These are phyloP conservation scores for Melanaphis sacchari DNA, from an alignment of 1,140 invertebrate species.

Conservation along the genomic window DNA sequence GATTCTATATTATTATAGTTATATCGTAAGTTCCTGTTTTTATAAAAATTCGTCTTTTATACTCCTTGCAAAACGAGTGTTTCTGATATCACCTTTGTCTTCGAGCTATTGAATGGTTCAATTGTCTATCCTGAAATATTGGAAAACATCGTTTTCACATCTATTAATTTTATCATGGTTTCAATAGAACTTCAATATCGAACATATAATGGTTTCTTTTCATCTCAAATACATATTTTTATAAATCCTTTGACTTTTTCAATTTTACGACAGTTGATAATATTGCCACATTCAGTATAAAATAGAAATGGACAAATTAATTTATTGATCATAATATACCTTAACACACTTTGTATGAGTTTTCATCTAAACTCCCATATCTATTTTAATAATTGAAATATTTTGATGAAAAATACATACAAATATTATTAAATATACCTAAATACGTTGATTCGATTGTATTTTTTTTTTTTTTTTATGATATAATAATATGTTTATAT, in stretches of 20 bases:
- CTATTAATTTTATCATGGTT: not conserved
- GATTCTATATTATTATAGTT: not conserved
- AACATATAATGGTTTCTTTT: not conserved
- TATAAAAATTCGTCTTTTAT: not conserved
- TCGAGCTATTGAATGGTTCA: not conserved
- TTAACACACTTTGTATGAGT: not conserved
- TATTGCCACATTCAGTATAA: not conserved
- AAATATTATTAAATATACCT: not conserved
- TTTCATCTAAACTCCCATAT: not conserved
- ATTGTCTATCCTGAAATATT: constrained; percentile 16
- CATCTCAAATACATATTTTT: not conserved
- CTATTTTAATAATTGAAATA: not conserved
- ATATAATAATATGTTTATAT: too few species aligned
- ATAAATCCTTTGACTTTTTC: constrained; percentile 8
- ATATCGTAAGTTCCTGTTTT: not conserved
- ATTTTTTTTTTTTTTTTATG: not conserved
- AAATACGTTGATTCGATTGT: not conserved
- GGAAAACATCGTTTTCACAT: not conserved
- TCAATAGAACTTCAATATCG: not conserved
- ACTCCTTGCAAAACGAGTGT: not conserved
- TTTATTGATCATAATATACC: not conserved
- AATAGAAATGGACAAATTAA: not conserved
- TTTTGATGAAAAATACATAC: not conserved
- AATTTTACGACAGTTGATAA: not conserved
- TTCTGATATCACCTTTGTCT: constrained; percentile 17